phyloP scores from a whole-genome alignment of 2,797 vertebrate species.

The Eurystomus glaucurus region DNA sequence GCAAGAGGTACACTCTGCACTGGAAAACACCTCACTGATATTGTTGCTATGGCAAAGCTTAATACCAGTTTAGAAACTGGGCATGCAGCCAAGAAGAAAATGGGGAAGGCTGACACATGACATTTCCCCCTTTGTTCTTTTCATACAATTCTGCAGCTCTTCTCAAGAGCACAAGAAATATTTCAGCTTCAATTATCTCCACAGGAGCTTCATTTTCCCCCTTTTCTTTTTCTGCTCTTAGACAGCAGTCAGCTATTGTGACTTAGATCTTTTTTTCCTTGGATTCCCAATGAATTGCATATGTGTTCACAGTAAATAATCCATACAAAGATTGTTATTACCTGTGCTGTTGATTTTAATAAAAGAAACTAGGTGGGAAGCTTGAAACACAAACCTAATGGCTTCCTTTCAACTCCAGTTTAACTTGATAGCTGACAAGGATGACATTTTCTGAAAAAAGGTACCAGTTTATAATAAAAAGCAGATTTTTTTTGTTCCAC shows the following conservation, averaged over 20 bases:
- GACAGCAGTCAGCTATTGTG: not conserved
- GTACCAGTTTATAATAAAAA: not conserved
- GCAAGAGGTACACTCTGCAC: not conserved
- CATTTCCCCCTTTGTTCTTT: conserved; percentile 39
- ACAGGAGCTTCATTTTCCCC: not conserved
- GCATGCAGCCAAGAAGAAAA: not conserved
- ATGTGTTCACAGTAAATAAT: not conserved
- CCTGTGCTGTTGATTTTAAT: not conserved
- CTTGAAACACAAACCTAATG: not conserved
- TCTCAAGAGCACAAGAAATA: conserved; percentile 33
- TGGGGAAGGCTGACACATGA: not conserved
- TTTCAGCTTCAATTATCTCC: conserved; percentile 63
- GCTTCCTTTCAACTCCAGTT: conserved; percentile 15
- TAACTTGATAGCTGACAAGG: not conserved
- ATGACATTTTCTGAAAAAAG: not conserved
- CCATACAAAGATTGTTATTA: not conserved
- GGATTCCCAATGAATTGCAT: not conserved
- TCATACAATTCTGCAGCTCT: conserved; percentile 36
- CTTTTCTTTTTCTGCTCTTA: not conserved
- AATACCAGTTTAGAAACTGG: not conserved
- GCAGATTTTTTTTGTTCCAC: not conserved
- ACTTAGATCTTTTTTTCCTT: not conserved
- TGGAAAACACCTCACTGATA: conserved; percentile 22
- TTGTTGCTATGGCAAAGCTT: conserved; percentile 29
- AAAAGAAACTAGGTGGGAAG: not conserved